phyloP scores from a whole-genome alignment of 2,797 vertebrate genomes.

The Xiphophorus birchmanni region DNA sequence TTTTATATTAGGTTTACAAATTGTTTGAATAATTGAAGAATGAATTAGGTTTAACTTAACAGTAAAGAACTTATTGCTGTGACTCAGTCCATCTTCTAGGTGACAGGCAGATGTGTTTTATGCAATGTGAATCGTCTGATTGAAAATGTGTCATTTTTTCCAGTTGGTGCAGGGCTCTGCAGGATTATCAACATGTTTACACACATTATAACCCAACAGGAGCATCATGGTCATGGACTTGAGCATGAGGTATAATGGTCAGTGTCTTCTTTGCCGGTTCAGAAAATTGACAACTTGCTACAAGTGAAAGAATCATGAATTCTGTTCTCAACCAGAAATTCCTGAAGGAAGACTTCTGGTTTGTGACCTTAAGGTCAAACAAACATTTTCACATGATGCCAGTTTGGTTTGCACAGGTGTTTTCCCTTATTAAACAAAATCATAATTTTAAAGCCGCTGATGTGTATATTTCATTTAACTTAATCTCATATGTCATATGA shows the following conservation, averaged over 20 bases:
- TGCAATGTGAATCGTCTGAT: slow-evolving; percentile 19
- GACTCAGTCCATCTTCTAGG: background rate
- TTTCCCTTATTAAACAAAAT: background rate
- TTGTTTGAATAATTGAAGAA: background rate
- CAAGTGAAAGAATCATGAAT: background rate
- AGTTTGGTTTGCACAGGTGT: background rate
- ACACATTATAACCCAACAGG: background rate
- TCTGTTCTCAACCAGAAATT: background rate
- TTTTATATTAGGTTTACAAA: background rate
- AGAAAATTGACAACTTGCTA: background rate
- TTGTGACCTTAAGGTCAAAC: background rate
- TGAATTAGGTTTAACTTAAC: slow-evolving; percentile 4
- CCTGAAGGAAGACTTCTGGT: background rate
- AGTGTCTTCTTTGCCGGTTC: background rate
- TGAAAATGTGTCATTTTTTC: slow-evolving; percentile 19
- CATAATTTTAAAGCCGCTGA: background rate
- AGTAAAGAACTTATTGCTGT: slow-evolving; percentile 10
- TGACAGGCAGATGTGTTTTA: slow-evolving; percentile 2
- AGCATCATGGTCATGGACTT: background rate
- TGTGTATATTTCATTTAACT: background rate
- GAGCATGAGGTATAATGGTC: background rate
- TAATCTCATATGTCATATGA: background rate
- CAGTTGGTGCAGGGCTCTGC: background rate
- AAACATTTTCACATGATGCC: background rate
- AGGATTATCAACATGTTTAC: background rate